Evolutionary conservation across 2,888 invertebrate genomes (phyloP), one percentile per base, ranked within the genome.

Genomic region (Acronicta leporina): DNA sequence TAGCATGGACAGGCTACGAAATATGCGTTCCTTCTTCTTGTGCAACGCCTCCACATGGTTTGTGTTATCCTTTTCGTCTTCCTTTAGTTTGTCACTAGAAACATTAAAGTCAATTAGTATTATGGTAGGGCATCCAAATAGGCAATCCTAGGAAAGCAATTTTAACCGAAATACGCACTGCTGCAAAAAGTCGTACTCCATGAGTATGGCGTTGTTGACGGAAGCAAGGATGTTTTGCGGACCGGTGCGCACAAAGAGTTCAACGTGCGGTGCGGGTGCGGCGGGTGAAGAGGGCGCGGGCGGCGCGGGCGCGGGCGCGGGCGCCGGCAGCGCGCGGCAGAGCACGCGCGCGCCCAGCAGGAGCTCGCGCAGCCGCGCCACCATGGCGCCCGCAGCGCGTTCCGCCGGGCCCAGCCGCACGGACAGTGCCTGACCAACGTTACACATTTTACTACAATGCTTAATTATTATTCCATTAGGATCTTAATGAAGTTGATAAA

Each of bases 221-320:
- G 96, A 96, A 77, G 95, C 96, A 64, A 97, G 91, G 35, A 95
- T 94, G 77, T 95, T 95, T 72, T 95, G 95, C 14, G 95, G 95
- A 63, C 95, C 95, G 52, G 95, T 93, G 79, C 97, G 95, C 78
- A 96, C 96, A 88, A 96, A 97, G 53, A 97, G 95, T 82, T 96
- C 97, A 1, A 97, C 96, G 59, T 95, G 80, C 7, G 95, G 95
- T 86, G 87, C 73, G 83, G 95, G 95, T 86, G 87, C 73, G 83
- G 87, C 55, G 20, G 81, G 79, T 43, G 81, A 77, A 63, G 79
- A 47, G 62, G 79, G 44, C 81, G 94, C 86, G 79, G 30, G 86
- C 79, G 30, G 86, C 49, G 7, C 77, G 82, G 49, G 78, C 81
- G 72, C 77, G 47, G 56, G 60, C 42, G 45, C 33, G 54, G 79